Percentiles rank a stretch among this genome's conserved stretches.
Conservation (phyloP, 2,797 vertebrate species). For the Galaxias olidus region DNA sequence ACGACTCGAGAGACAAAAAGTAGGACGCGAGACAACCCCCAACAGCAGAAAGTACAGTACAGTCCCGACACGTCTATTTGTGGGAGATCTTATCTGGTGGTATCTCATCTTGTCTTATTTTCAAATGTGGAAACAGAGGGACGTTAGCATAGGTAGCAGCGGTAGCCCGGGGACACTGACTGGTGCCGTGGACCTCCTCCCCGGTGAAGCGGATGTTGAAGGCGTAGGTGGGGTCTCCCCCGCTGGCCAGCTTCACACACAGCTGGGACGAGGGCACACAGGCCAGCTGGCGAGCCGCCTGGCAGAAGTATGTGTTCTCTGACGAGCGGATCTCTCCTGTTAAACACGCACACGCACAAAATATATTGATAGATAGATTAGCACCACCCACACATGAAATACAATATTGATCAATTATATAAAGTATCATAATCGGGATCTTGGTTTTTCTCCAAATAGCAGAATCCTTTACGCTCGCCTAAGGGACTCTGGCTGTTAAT, state of each 20-base stretch:
- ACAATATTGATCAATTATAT: too few relatives aligned
- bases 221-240: conserved; percentile 94
- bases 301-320: conserved; percentile 97
- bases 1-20: too few relatives aligned
- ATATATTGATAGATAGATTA: too few relatives aligned
- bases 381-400: neutral
- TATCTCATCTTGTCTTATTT: too few relatives aligned
- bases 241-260: conserved; percentile 94
- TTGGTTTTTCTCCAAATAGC: too few relatives aligned
- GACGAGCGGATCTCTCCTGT: conserved; percentile 91
- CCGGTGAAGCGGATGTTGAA: conserved; percentile 99
- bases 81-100: neutral
- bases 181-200: conserved; percentile 97
- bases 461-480: too few relatives aligned
- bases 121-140: neutral
- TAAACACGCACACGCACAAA: conserved; percentile 8
- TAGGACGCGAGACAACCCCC: too few relatives aligned
- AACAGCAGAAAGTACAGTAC: too few relatives aligned
- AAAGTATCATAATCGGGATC: too few relatives aligned
- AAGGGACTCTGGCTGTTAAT: too few relatives aligned
- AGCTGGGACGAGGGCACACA: conserved; percentile 94
- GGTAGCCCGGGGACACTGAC: conserved; percentile 66
- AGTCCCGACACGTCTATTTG: too few relatives aligned
- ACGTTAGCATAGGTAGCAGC: neutral
- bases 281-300: conserved; percentile 91